Percentiles rank a stretch among this genome's conserved stretches.
These are phyloP conservation scores for Plebejus argus DNA, from an alignment of 2,888 invertebrate genomes.

Conservation along the genomic window DNA sequence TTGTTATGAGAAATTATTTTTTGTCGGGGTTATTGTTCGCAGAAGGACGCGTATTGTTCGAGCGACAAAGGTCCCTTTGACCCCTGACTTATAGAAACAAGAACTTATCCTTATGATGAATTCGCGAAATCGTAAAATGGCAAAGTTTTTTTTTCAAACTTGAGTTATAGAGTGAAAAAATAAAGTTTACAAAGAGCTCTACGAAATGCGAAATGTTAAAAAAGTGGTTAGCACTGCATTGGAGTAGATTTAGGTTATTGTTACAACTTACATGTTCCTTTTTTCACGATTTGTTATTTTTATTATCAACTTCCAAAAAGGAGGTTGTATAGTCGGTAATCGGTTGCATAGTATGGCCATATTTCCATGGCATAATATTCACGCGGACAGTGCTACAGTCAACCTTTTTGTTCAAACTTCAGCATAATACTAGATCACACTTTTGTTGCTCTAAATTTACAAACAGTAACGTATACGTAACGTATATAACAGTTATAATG, in stretches of 20 bases:
- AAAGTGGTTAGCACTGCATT: neutral
- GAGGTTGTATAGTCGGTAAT: too few relatives aligned
- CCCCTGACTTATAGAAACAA: conserved; percentile 41
- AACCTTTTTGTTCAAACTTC: too few relatives aligned
- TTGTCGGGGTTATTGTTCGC: conserved; percentile 60
- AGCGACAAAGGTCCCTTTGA: conserved; percentile 53
- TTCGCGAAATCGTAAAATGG: neutral
- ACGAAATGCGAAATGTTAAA: too few relatives aligned
- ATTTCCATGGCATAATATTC: too few relatives aligned
- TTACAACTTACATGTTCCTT: too few relatives aligned
- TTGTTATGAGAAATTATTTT: conserved; percentile 70
- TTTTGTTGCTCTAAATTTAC: neutral
- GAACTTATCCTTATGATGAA: neutral
- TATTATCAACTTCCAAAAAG: too few relatives aligned
- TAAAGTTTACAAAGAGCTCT: neutral
- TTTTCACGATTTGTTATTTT: too few relatives aligned
- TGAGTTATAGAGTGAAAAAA: neutral
- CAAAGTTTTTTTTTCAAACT: neutral
- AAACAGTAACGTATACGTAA: neutral
- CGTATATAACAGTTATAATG: neutral
- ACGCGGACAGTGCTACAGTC: too few relatives aligned
- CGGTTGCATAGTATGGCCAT: too few relatives aligned
- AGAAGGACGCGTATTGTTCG: conserved; percentile 53
- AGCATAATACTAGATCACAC: too few relatives aligned
- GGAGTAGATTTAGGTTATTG: neutral